A percentile compares a stretch with the other conserved stretches of the same genome.
These are phyloP conservation scores for Phocoena sinus DNA, from an alignment of 2,113 vertebrate species.

Conservation along the genomic window DNA sequence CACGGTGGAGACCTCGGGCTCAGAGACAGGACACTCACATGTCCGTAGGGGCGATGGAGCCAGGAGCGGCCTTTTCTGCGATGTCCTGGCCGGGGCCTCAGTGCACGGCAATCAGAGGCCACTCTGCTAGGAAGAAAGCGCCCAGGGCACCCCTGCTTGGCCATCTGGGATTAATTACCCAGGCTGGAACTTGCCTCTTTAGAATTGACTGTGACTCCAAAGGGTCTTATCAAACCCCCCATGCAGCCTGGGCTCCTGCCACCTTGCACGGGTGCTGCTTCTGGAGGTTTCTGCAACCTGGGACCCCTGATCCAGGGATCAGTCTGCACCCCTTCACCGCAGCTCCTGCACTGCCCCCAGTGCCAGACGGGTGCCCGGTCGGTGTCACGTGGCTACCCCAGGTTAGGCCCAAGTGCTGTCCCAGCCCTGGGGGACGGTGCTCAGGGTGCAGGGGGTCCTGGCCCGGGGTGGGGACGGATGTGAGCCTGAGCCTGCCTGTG, in stretches of 20 bases:
- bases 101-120: too few relatives aligned
- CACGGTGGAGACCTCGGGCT: neutral
- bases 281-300: neutral
- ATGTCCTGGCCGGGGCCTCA: neutral
- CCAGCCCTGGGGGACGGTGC: neutral
- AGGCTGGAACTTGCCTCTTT: neutral
- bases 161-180: too few relatives aligned
- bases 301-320: accelerated
- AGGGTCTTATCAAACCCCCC: accelerated
- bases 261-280: accelerated
- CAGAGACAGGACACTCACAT: accelerated
- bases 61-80: too few relatives aligned
- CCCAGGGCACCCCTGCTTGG: accelerated
- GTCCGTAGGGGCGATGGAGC: accelerated
- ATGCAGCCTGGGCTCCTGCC: too few relatives aligned
- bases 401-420: neutral
- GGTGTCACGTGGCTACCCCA: accelerated
- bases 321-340: neutral
- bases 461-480: neutral
- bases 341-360: neutral
- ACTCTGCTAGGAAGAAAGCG: neutral
- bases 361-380: accelerated
- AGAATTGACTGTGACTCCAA: neutral
- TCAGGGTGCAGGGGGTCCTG: neutral
- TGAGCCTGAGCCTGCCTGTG: neutral